Conservation (phyloP, 2,888 invertebrate species). For the Sinotaia quadrata region DNA sequence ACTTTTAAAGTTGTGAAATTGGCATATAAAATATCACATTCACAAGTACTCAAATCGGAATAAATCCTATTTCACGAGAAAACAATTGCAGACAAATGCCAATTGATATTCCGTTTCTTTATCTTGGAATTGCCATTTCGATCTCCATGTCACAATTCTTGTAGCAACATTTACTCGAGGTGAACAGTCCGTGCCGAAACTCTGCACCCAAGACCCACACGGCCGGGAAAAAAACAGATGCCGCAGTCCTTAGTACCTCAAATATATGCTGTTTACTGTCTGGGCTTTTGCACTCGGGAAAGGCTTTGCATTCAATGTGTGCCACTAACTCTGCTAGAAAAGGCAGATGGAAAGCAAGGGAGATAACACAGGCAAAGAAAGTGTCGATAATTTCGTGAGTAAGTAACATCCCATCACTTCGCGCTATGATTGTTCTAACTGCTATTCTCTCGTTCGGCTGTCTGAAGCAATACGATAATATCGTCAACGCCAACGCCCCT, state of each 20-base stretch:
- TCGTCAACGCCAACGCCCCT: not conserved
- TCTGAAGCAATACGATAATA: slow-evolving; percentile 11
- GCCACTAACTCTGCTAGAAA: slow-evolving; percentile 11
- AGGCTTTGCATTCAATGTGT: not conserved
- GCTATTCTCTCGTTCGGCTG: slow-evolving; percentile 19
- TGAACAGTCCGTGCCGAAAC: slow-evolving; percentile 25
- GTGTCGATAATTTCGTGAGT: slow-evolving; percentile 28
- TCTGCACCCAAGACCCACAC: slow-evolving; percentile 27
- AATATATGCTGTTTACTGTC: slow-evolving; percentile 5
- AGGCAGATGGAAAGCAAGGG: slow-evolving; percentile 17
- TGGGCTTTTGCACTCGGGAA: not conserved
- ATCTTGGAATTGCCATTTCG: not conserved
- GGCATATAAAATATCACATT: too few species aligned
- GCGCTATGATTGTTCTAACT: slow-evolving; percentile 21
- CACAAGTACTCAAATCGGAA: too few species aligned
- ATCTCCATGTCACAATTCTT: slow-evolving; percentile 22
- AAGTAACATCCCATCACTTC: slow-evolving; percentile 18
- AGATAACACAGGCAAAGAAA: slow-evolving; percentile 15
- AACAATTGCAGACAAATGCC: too few species aligned
- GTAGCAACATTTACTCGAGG: slow-evolving; percentile 22
- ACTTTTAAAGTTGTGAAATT: too few species aligned
- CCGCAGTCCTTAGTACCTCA: slow-evolving; percentile 24
- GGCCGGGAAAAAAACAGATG: slow-evolving; percentile 23
- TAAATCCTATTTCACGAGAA: too few species aligned
- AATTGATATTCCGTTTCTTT: too few species aligned